These are phyloP conservation scores for Galaxea fascicularis DNA, from an alignment of 92 coral and sea anemone species.

Conservation along the genomic window DNA sequence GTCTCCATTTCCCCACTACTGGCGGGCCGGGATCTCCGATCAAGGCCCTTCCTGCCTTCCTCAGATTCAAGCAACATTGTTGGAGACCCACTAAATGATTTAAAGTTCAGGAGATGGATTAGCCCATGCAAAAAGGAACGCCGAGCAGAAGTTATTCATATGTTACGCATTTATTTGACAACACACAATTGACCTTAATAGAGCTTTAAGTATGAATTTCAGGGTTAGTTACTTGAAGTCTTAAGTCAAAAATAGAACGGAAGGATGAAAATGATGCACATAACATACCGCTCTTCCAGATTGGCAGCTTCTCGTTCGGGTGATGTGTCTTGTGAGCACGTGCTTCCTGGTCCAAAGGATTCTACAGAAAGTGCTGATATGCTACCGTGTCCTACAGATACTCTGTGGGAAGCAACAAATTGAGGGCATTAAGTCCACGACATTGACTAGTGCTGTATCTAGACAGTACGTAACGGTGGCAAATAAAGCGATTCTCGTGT, in stretches of 20 bases:
- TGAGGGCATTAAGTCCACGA: not conserved
- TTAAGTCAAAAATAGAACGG: no score
- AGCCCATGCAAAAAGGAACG: no score
- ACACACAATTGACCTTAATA: no score
- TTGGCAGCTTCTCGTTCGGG: not conserved
- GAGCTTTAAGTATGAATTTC: no score
- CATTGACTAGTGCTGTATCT: not conserved
- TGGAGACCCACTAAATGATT: conserved; percentile 12
- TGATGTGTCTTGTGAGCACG: not conserved
- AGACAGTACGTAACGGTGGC: not conserved
- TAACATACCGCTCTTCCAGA: conserved; percentile 22
- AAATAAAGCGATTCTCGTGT: no score
- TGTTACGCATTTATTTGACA: no score
- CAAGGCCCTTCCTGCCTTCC: conserved; percentile 39
- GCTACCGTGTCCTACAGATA: conserved; percentile 32
- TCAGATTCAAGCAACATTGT: conserved; percentile 2
- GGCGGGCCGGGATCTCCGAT: conserved; percentile 65
- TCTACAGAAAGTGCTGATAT: conserved; percentile 50
- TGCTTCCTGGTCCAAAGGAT: conserved; percentile 13
- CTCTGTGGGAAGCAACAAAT: conserved; percentile 20
- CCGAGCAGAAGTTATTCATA: no score
- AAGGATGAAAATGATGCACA: no score
- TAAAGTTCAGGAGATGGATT: no score
- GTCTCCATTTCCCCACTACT: conserved; percentile 77
- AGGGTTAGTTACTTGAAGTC: no score